Conservation (phyloP, 2,797 vertebrate species). For the Eospalax fontanierii region DNA sequence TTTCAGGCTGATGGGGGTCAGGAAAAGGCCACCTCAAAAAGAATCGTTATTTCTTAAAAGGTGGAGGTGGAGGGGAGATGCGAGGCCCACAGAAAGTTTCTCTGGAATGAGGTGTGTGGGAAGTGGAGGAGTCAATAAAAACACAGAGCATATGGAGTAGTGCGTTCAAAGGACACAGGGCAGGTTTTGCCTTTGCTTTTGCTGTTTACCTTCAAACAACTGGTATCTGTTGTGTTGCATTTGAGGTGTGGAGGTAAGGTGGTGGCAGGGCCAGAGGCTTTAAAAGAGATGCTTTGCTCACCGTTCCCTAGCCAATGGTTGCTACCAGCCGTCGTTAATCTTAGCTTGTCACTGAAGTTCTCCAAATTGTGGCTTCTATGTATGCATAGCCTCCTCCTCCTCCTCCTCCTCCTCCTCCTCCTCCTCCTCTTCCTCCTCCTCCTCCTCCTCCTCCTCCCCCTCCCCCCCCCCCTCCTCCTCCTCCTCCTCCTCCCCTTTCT, state of each 20-base stretch:
- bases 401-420: background rate
- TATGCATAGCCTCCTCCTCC: background rate
- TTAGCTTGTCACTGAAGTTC: background rate
- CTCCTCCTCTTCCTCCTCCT: background rate
- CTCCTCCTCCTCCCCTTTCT: accelerated
- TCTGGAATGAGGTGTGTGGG: background rate
- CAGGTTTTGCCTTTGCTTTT: background rate
- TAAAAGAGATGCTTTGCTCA: background rate
- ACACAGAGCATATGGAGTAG: background rate
- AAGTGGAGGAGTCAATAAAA: background rate
- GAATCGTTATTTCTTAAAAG: conserved; percentile 36
- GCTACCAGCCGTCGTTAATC: background rate
- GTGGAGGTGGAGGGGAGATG: background rate
- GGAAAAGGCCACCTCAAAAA: conserved; percentile 44
- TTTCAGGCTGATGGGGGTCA: background rate
- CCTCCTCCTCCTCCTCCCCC: no score
- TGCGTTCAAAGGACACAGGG: background rate
- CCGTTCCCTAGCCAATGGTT: background rate
- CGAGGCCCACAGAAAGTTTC: conserved; percentile 37
- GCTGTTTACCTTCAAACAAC: background rate
- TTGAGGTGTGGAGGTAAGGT: background rate
- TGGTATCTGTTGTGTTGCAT: background rate
- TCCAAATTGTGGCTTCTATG: background rate
- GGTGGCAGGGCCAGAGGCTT: background rate
- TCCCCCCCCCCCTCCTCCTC: accelerated